A percentile compares a stretch with the other conserved stretches of the same genome.
Evolutionary conservation across 2,797 vertebrate genomes (phyloP).

Genomic region (Propithecus perrieri): DNA sequence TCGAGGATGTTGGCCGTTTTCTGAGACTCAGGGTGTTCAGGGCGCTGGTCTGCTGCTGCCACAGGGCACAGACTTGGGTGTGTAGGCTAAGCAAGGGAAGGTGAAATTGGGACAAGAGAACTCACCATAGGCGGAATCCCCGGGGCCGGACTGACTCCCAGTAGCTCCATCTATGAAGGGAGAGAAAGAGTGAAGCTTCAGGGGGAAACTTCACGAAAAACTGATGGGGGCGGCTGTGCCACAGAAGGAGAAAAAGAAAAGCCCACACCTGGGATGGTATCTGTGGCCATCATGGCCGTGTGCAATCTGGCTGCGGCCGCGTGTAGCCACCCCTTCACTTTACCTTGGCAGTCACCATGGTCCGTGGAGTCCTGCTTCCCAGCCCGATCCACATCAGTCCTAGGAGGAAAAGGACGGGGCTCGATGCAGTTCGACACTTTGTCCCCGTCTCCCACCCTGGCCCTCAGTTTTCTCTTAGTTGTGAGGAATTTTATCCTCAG

Average conservation of each 20-base stretch:
- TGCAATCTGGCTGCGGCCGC: background rate
- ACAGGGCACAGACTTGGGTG: background rate
- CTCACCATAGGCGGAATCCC: constrained; percentile 93
- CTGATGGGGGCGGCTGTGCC: background rate
- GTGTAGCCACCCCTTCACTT: constrained; percentile 50
- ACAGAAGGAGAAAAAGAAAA: background rate
- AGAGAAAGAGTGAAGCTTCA: background rate
- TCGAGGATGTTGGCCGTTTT: background rate
- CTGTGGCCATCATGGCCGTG: background rate
- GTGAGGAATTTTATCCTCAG: background rate
- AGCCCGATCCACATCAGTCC: constrained; percentile 89
- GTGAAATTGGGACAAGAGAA: constrained; percentile 45
- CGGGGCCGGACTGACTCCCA: constrained; percentile 89
- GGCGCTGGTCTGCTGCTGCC: background rate
- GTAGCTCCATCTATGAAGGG: constrained; percentile 83
- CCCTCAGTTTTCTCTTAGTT: background rate
- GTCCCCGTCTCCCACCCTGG: background rate
- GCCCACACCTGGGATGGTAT: background rate
- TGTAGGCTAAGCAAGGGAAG: background rate
- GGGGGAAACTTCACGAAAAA: background rate
- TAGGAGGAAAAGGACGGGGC: constrained; percentile 68
- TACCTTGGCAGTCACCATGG: constrained; percentile 90
- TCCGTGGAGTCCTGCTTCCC: constrained; percentile 85
- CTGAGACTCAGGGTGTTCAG: background rate
- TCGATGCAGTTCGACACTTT: background rate